Conservation (phyloP, 2,113 vertebrate genomes). For the Alosa alosa region DNA sequence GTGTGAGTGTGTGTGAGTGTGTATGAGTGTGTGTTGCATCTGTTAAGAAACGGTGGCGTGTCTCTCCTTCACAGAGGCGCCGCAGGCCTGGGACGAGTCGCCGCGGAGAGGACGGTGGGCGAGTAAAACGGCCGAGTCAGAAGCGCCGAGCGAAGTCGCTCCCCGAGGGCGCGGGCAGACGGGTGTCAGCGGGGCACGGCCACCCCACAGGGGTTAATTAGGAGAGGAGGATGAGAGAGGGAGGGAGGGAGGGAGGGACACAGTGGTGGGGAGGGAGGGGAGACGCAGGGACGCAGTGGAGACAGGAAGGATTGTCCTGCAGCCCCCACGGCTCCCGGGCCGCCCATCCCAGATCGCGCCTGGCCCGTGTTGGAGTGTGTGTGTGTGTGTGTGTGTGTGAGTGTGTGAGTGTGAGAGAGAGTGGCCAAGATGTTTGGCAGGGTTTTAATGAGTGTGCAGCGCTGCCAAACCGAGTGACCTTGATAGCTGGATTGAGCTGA, state of each 20-base stretch:
- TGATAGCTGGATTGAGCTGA: not conserved
- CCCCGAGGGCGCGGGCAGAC: conserved; percentile 23
- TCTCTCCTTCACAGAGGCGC: too few species aligned
- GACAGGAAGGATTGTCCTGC: not conserved
- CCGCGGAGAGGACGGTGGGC: not conserved
- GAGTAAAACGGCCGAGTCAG: not conserved
- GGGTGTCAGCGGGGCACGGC: conserved; percentile 30
- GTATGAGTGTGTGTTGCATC: not conserved
- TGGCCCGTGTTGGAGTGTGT: not conserved
- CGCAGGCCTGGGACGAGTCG: too few species aligned
- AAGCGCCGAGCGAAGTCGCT: not conserved
- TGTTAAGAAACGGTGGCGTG: too few species aligned
- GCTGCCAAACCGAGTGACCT: not conserved
- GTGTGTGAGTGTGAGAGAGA: not conserved
- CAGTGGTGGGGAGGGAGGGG: not conserved
- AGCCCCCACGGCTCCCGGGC: not conserved
- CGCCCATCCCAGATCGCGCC: not conserved
- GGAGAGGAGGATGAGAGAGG: conserved; percentile 19
- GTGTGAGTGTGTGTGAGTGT: conserved; percentile 4
- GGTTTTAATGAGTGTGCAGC: not conserved
- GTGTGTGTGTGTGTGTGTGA: not conserved
- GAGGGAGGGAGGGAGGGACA: not conserved
- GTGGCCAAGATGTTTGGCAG: conserved; percentile 1
- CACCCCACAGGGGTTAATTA: conserved; percentile 38
- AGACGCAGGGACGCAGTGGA: not conserved